Evolutionary conservation across 2,797 vertebrate species (phyloP).

Genomic region (Spatula clypeata): DNA sequence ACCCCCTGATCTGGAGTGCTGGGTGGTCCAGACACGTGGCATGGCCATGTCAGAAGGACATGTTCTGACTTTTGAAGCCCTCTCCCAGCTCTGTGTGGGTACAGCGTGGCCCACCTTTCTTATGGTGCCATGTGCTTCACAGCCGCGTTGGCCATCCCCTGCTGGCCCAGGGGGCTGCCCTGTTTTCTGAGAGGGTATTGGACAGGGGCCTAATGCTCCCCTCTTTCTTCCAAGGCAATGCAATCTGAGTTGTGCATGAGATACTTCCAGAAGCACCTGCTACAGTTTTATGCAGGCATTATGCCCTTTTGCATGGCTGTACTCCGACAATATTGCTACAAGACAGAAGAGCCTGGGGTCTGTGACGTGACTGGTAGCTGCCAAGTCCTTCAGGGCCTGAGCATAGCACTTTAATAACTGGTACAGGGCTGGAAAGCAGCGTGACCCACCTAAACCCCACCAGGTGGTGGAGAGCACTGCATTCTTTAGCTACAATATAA

Average conservation of each 20-base stretch:
- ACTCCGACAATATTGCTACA: too few species aligned
- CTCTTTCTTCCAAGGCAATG: background rate
- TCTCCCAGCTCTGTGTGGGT: background rate
- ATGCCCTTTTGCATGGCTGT: background rate
- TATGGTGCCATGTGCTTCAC: fast-evolving
- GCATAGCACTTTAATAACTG: background rate
- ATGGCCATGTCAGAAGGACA: background rate
- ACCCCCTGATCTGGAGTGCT: background rate
- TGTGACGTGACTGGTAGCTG: background rate
- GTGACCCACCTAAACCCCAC: background rate
- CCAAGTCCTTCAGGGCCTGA: background rate
- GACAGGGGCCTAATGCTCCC: background rate
- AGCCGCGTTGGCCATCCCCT: background rate
- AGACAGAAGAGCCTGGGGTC: background rate
- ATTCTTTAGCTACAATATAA: background rate
- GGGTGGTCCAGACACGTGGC: background rate
- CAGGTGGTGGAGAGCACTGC: too few species aligned
- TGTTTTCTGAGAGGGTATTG: fast-evolving
- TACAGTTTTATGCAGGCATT: background rate
- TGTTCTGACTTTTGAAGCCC: background rate
- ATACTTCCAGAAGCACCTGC: background rate
- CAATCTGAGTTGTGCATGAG: background rate
- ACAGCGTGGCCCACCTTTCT: fast-evolving
- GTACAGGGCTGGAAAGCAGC: background rate
- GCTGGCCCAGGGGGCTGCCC: background rate